A percentile compares a stretch with the other conserved stretches of the same genome.
Conservation (phyloP, 2,113 vertebrate species). For the Rissa tridactyla region DNA sequence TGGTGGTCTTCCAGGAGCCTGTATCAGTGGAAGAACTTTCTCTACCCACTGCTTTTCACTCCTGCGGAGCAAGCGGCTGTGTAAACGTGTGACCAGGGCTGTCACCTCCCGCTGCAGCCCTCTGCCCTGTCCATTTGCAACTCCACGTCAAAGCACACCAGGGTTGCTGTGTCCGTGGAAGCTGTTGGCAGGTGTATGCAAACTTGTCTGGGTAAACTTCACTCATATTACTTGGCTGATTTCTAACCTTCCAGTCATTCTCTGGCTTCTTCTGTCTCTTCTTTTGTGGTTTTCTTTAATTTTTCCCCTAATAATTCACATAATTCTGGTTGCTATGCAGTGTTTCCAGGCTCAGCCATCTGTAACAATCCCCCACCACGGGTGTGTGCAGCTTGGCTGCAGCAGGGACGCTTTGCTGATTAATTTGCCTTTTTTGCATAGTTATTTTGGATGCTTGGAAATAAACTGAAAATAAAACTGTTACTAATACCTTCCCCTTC, state of each 20-base stretch:
- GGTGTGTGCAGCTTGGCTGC: conserved; percentile 18
- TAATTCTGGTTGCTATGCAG: conserved; percentile 49
- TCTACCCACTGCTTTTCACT: not conserved
- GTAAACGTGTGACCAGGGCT: not conserved
- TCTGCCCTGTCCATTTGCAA: not conserved
- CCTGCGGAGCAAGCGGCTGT: not conserved
- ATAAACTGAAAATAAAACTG: conserved; percentile 1
- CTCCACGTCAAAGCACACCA: not conserved
- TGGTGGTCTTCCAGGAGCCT: not conserved
- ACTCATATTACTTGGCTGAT: not conserved
- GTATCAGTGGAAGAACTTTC: not conserved
- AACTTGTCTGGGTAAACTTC: not conserved
- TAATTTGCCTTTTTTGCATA: not conserved
- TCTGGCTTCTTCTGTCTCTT: not conserved
- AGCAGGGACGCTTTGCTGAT: not conserved
- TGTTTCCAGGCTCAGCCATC: conserved; percentile 11
- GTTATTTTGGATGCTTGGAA: not conserved
- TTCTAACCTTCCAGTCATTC: not conserved
- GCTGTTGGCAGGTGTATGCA: not conserved
- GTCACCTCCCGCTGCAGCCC: not conserved
- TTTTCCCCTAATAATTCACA: not conserved
- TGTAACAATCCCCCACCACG: not conserved
- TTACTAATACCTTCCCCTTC: not conserved
- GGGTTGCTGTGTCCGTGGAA: not conserved
- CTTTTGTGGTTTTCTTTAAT: not conserved